These are phyloP conservation scores for Proteles cristata DNA, from an alignment of 2,113 vertebrate species.

Conservation along the genomic window DNA sequence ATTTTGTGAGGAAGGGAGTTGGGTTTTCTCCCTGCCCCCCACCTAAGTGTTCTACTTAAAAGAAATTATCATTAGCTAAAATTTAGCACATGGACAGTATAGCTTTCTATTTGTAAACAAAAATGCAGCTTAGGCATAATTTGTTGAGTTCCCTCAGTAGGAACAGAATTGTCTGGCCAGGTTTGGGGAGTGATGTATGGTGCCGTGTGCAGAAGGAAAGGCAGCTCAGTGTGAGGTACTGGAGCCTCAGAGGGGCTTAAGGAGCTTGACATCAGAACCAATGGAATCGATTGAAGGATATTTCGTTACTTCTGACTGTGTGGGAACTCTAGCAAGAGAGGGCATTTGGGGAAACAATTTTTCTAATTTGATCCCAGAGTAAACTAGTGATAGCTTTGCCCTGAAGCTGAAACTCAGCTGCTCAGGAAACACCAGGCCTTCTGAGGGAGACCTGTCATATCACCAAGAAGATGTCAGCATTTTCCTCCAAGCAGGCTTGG, in stretches of 20 bases:
- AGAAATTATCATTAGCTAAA: not conserved
- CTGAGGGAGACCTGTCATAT: not conserved
- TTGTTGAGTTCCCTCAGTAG: not conserved
- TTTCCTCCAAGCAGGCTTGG: not conserved
- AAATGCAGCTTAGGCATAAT: not conserved
- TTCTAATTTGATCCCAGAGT: conserved; percentile 40
- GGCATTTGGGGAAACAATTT: not conserved
- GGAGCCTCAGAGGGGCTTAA: not conserved
- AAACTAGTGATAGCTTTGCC: not conserved
- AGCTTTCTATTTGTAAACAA: not conserved
- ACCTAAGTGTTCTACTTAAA: not conserved
- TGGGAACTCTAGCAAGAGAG: conserved; percentile 17
- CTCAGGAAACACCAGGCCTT: not conserved
- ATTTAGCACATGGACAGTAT: not conserved
- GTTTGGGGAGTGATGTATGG: not conserved
- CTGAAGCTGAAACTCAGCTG: conserved; percentile 4
- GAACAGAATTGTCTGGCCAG: not conserved
- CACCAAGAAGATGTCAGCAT: not conserved
- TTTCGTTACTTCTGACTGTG: not conserved
- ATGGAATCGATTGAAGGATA: not conserved
- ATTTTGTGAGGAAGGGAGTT: not conserved
- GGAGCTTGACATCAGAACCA: not conserved
- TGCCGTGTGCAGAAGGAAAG: not conserved
- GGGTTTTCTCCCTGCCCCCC: fast-evolving
- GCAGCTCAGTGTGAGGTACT: fast-evolving